Evolutionary conservation across 2,113 vertebrate genomes (phyloP), one percentile per base, ranked within the genome.

Genomic region (Prietella phreatophila): DNA sequence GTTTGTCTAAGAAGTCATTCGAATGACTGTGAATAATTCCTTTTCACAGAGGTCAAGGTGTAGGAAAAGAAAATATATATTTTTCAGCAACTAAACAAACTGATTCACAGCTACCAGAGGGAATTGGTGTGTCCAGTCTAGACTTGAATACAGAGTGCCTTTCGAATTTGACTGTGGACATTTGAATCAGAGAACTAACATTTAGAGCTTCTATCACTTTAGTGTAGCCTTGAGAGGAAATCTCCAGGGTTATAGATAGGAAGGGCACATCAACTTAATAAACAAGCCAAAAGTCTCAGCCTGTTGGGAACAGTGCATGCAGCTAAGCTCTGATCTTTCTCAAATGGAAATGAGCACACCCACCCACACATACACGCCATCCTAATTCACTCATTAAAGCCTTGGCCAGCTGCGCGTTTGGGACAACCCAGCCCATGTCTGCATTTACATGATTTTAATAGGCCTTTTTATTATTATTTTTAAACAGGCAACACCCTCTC

Each of bases 191-290:
- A 85, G 11, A 67, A 6, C 79, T 82, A 71, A 47, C 47, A 87
- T 87, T 86, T 86, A 80, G 36, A 65, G 63, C 9, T 27, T 50
- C 56, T 79, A 80, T 65, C 47, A 73, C 56, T 82, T 76, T 33
- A 39, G 71, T 73, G 33, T 39, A 80, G 61, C 19, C 79, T 83
- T 69, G 73, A 89, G 83, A 84, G 85, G 56, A 86, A 86, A 85
- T 73, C 84, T 88, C n/a, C 20, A 65, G 85, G 82, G 65, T 88
- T 78, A 25, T 22, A 56, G 85, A 89, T 71, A 56, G 82, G 65
- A 19, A 42, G 75, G 85, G 82, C 67, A 76, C 86, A 83, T 86
- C 85, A 89, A 85, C 78, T n/a, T 88, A 88, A 90, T 91, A 90
- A 90, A 89, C 89, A 88, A 90, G 13, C 61, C 39, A 67, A 86